phyloP scores from a whole-genome alignment of 2,797 vertebrate genomes.

The Lepus townsendii region DNA sequence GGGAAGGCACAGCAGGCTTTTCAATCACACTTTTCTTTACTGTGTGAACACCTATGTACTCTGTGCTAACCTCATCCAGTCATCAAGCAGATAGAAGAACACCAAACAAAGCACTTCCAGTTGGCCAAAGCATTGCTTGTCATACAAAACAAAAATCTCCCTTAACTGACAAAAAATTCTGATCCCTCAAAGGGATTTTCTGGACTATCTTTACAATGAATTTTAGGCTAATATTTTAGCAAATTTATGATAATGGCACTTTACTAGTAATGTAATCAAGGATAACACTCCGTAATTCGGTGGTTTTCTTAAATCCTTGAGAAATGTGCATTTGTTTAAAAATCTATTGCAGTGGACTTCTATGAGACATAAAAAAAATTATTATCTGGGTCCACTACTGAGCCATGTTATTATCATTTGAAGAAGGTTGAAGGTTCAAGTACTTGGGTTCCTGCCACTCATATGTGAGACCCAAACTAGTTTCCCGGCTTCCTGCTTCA shows the following conservation, averaged over 20 bases:
- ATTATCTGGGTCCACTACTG: neutral
- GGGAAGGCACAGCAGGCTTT: neutral
- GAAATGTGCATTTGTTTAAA: conserved; percentile 11
- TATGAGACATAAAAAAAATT: neutral
- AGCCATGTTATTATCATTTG: neutral
- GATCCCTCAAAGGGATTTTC: conserved; percentile 19
- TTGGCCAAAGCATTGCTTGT: neutral
- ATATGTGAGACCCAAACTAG: too few relatives aligned
- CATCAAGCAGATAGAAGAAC: neutral
- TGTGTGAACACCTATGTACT: neutral
- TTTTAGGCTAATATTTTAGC: conserved; percentile 46
- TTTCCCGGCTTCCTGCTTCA: too few relatives aligned
- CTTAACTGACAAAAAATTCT: neutral
- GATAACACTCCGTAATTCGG: neutral
- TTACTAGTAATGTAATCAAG: conserved; percentile 13
- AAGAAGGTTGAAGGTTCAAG: neutral
- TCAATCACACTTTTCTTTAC: conserved; percentile 19
- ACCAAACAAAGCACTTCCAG: conserved; percentile 14
- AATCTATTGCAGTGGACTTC: neutral
- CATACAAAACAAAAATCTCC: neutral
- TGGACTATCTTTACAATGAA: neutral
- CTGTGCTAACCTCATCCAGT: conserved; percentile 4
- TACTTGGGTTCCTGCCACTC: too few relatives aligned
- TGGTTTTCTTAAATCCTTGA: conserved; percentile 25
- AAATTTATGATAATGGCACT: neutral